Percentiles rank a stretch among this genome's conserved stretches.
Conservation (phyloP, 2,888 invertebrate genomes). For the Hartigia nigra region DNA sequence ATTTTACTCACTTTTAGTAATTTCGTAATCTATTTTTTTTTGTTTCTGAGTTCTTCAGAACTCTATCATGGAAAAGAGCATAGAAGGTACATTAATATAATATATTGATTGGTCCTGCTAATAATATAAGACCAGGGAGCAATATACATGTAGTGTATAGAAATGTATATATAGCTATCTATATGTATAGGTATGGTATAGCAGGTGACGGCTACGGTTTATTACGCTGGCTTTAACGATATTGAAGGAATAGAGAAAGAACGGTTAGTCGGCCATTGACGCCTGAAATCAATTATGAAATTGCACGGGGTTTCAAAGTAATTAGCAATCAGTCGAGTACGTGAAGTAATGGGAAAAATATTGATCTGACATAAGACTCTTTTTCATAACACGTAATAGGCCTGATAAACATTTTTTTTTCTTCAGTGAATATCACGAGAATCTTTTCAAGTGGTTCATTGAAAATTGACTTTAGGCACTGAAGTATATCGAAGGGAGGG, state of each 20-base stretch:
- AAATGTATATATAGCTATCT: not conserved
- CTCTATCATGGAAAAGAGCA: not conserved
- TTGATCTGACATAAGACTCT: not conserved
- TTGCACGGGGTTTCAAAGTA: not conserved
- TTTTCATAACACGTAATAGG: not conserved
- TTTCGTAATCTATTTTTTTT: not conserved
- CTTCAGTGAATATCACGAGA: too few relatives aligned
- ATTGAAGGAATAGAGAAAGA: not conserved
- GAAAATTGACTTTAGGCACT: not conserved
- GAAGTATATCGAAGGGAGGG: not conserved
- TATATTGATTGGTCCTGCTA: too few relatives aligned
- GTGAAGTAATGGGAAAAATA: not conserved
- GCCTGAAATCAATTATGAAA: not conserved
- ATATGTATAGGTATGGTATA: too few relatives aligned
- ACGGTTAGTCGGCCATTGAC: not conserved
- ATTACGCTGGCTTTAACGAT: not conserved
- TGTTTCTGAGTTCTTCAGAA: too few relatives aligned
- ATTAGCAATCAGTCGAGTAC: not conserved
- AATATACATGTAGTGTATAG: not conserved
- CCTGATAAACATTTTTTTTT: not conserved
- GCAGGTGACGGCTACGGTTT: not conserved
- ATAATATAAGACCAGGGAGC: not conserved
- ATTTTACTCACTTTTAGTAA: too few relatives aligned
- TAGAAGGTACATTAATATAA: too few relatives aligned
- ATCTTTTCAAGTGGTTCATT: too few relatives aligned